Percentiles rank a stretch among this genome's conserved stretches.
phyloP scores from a whole-genome alignment of 2,888 invertebrate genomes.

The Acanthosepion pharaonis region DNA sequence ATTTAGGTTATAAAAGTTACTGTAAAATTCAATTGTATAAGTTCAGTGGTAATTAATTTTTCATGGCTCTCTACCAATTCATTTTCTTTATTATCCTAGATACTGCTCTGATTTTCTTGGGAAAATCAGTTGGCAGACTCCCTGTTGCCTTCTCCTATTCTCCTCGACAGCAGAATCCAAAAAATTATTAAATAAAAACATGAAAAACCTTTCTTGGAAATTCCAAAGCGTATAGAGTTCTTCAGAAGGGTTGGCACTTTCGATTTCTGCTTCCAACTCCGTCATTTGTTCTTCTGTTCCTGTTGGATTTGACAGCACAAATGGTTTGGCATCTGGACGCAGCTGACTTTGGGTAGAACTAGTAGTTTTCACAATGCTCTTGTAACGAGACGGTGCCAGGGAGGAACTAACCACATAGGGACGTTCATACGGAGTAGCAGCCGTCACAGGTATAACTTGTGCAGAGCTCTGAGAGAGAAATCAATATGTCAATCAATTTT shows the following conservation, averaged over 20 bases:
- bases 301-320: constrained; percentile 37
- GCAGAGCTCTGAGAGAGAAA: neutral
- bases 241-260: constrained; percentile 46
- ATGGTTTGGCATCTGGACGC: constrained; percentile 50
- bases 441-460: constrained; percentile 62
- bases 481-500: too few species aligned
- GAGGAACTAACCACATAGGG: constrained; percentile 63
- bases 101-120: too few species aligned
- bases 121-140: too few species aligned
- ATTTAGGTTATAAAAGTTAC: too few species aligned
- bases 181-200: too few species aligned
- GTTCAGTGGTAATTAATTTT: too few species aligned
- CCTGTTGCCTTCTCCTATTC: too few species aligned
- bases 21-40: too few species aligned
- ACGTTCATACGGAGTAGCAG: constrained; percentile 64
- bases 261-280: neutral
- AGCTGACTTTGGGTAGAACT: constrained; percentile 51
- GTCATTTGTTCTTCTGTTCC: too few species aligned
- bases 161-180: too few species aligned
- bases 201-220: constrained; percentile 41
- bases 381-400: constrained; percentile 55
- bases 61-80: too few species aligned
- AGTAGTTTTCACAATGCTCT: constrained; percentile 44
- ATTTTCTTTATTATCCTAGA: too few species aligned
- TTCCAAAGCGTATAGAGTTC: constrained; percentile 57